Evolutionary conservation across 2,797 vertebrate species (phyloP).

Genomic region (Sarcoramphus papa): DNA sequence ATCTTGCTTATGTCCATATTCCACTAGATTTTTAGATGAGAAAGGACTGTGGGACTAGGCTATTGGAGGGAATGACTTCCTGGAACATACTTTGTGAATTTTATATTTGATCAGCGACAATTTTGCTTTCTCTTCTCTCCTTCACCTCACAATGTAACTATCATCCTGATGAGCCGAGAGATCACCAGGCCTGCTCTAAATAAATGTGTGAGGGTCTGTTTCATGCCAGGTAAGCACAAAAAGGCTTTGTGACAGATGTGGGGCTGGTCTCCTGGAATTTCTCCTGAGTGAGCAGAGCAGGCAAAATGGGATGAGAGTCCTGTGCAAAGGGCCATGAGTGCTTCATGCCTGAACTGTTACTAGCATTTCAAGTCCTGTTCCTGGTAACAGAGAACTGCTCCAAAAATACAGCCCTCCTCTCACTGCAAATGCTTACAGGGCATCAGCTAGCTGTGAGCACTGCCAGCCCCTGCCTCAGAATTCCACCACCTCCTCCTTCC

Average conservation of each 20-base stretch:
- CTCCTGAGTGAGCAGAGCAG: neutral
- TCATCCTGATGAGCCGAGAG: neutral
- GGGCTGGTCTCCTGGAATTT: neutral
- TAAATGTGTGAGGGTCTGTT: neutral
- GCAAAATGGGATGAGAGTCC: neutral
- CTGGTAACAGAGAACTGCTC: neutral
- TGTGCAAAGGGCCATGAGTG: neutral
- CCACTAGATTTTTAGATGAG: neutral
- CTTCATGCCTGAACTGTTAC: neutral
- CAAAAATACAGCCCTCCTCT: neutral
- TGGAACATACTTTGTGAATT: neutral
- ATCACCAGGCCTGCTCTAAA: neutral
- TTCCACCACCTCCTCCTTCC: neutral
- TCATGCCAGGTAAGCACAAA: neutral
- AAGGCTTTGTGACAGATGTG: neutral
- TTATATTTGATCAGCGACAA: neutral
- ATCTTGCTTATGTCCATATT: neutral
- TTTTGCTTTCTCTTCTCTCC: neutral
- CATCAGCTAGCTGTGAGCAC: neutral
- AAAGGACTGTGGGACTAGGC: neutral
- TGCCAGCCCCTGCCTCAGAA: neutral
- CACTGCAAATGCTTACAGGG: neutral
- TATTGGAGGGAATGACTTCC: neutral
- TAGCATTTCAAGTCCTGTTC: neutral
- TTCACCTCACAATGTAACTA: neutral